Percentiles rank a stretch among this genome's conserved stretches.
phyloP scores from a whole-genome alignment of 2,797 vertebrate species.

The Enteromius trimaculatus region DNA sequence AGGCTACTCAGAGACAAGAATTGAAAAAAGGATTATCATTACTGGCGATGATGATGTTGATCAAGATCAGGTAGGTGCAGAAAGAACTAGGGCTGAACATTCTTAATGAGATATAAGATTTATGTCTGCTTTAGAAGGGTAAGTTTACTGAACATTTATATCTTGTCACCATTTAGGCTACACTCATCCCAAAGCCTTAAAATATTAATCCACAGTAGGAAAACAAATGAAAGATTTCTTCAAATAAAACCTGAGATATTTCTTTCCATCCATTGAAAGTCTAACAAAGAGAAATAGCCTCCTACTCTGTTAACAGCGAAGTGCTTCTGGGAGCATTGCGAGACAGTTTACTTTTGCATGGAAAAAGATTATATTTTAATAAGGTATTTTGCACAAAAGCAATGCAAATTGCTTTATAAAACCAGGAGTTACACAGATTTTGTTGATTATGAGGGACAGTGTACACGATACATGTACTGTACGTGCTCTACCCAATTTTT shows the following conservation, averaged over 20 bases:
- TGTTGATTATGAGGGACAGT: too few species aligned
- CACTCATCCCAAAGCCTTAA: neutral
- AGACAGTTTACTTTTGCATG: neutral
- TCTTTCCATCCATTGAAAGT: neutral
- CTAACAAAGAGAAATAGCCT: neutral
- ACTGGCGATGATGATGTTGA: constrained; percentile 98
- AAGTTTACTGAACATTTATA: neutral
- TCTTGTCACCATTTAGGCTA: neutral
- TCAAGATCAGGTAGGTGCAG: constrained; percentile 91
- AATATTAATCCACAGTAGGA: neutral
- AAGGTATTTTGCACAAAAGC: neutral
- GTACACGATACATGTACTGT: too few species aligned
- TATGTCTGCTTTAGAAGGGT: neutral
- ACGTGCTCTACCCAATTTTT: too few species aligned
- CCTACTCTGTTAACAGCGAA: neutral
- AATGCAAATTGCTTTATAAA: neutral
- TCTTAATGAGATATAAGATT: neutral
- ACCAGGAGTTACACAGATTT: neutral
- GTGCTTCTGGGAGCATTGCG: neutral
- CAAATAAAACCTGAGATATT: neutral
- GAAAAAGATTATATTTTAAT: neutral
- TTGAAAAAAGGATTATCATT: constrained; percentile 99
- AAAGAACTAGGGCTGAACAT: neutral
- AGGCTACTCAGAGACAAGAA: constrained; percentile 97
- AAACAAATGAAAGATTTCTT: neutral